Percentiles rank a stretch among this genome's conserved stretches.
phyloP scores from a whole-genome alignment of 2,888 invertebrate genomes.

The Apamea crenata region DNA sequence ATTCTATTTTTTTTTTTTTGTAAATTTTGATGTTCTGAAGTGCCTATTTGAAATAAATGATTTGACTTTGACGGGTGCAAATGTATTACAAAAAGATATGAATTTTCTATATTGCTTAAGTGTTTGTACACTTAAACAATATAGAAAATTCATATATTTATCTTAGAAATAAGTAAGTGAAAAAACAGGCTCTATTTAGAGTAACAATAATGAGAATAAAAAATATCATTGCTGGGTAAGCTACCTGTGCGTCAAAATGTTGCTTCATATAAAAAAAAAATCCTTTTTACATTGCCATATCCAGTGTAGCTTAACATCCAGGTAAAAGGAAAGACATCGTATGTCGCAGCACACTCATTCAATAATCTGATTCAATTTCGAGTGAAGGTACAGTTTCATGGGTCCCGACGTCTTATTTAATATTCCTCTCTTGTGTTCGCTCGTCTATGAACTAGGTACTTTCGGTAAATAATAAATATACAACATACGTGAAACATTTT shows the following conservation, averaged over 20 bases:
- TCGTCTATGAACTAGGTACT: slow-evolving; percentile 67
- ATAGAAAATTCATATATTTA: not conserved
- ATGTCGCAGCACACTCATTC: slow-evolving; percentile 83
- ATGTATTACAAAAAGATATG: not conserved
- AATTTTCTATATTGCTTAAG: no score
- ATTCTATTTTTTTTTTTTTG: no score
- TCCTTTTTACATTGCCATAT: slow-evolving; percentile 25
- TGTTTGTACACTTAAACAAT: not conserved
- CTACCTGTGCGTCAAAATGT: not conserved
- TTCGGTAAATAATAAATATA: slow-evolving; percentile 67
- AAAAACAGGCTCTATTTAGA: no score
- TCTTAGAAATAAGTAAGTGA: not conserved
- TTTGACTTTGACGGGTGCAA: no score
- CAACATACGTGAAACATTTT: slow-evolving; percentile 33
- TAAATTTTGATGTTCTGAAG: no score
- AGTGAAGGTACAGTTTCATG: slow-evolving; percentile 84
- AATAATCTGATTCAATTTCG: slow-evolving; percentile 86
- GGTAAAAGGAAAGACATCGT: slow-evolving; percentile 73
- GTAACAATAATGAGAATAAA: not conserved
- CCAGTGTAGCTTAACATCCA: slow-evolving; percentile 58
- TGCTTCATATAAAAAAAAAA: no score
- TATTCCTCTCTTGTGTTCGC: slow-evolving; percentile 79
- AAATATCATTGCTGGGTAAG: no score
- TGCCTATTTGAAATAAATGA: not conserved
- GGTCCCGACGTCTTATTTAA: slow-evolving; percentile 83